Base-by-base conservation (phyloP, 2,888 invertebrate species). In the Polydrusus pterygomalis region DNA sequence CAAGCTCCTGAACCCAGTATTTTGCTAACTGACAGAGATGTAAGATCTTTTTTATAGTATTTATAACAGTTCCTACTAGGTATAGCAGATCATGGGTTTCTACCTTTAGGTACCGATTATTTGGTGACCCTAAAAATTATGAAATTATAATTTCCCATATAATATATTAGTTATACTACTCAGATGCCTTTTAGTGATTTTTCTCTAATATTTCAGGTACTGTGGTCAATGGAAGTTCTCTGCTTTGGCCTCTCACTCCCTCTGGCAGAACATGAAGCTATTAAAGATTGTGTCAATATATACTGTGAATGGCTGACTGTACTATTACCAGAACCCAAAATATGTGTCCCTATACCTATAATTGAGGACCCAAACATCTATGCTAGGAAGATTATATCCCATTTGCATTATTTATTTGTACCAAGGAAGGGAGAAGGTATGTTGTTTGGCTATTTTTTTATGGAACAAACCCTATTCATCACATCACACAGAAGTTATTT, bases 261-360 rank as follows among this genome's bases (percentile, higher is more conserved):
- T 0, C 88, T 98, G 60, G 91, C 93, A 43, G 98, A 98, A 87
- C 97, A 97, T 86, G 97, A 97, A 82, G 96, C 97, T 0, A 94
- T 98, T 67, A 94, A 97, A 79, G 97, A 98, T 87, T 98, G 98
- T 87, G 98, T 98, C 51, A 96, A 96, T 86, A 95, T 98, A 43
- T 98, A 98, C 86, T 98, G 97, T 87, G 97, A 98, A 85, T 99
- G 98, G 98, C 89, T 99, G 79, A 94, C 96, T 0, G 95, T 97
- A 2, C 89, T 98, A 78, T 92, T 95, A 80, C 93, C 94, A 25
- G 91, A 92, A 30, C 95, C 96, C 0, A 95, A 96, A 84, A 92
- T 96, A 69, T 95, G 96, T 81, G 95, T 98, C 17, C 98, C 98
- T 0, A 91, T 92, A 80, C 97, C 98, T 0, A 93, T 98, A 11